Conservation (phyloP, 2,113 vertebrate species). For the Gymnorhina tibicen region DNA sequence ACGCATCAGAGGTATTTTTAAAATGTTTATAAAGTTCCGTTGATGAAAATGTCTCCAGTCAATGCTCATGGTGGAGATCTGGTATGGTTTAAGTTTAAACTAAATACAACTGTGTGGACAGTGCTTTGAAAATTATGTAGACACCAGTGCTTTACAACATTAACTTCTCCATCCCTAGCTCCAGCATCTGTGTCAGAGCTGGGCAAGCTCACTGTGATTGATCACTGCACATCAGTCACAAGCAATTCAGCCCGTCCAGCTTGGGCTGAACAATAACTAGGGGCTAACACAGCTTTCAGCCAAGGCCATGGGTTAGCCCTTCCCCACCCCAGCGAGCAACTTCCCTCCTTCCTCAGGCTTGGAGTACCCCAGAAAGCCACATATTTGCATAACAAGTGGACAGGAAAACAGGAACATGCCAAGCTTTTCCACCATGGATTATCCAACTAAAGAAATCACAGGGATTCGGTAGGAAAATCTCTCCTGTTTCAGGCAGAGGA, state of each 20-base stretch:
- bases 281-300: not conserved
- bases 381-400: not conserved
- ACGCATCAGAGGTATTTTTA: not conserved
- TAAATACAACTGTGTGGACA: not conserved
- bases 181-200: not conserved
- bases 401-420: not conserved
- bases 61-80: not conserved
- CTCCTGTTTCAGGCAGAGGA: not conserved
- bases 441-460: not conserved
- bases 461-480: not conserved
- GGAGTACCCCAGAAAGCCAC: not conserved
- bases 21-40: not conserved
- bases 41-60: not conserved
- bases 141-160: not conserved
- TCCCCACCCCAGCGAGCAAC: not conserved
- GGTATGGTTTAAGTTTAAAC: not conserved
- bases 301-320: slow-evolving; percentile 11
- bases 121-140: not conserved
- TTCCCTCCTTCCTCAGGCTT: not conserved
- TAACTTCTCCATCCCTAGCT: not conserved
- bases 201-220: not conserved
- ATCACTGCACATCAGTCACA: slow-evolving; percentile 11
- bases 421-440: not conserved
- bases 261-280: not conserved
- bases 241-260: not conserved